Evolutionary conservation across 2,888 invertebrate species (phyloP).

Genomic region (Argyresthia goedartella): DNA sequence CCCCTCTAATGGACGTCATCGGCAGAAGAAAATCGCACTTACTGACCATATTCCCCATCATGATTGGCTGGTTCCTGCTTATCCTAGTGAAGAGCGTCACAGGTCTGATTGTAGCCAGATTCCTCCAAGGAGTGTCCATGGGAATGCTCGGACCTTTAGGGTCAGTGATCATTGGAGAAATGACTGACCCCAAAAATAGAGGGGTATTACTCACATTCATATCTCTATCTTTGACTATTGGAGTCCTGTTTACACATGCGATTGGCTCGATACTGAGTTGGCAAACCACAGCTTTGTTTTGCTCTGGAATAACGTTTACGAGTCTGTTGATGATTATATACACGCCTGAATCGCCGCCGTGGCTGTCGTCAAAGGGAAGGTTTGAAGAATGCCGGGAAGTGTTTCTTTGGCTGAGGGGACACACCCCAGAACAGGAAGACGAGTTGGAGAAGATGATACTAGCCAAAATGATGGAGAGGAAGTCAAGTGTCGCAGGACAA

Average conservation of each 20-base stretch:
- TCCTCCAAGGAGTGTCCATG: slow-evolving; percentile 64
- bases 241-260: slow-evolving; percentile 73
- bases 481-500: slow-evolving; percentile 34
- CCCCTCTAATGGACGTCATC: slow-evolving; percentile 63
- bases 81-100: slow-evolving; percentile 52
- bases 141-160: slow-evolving; percentile 69
- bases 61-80: slow-evolving; percentile 71
- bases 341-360: slow-evolving; percentile 76
- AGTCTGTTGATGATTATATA: slow-evolving; percentile 64
- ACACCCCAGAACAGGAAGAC: slow-evolving; percentile 34
- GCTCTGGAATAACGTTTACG: slow-evolving; percentile 58
- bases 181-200: slow-evolving; percentile 70
- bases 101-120: slow-evolving; percentile 59
- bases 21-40: slow-evolving; percentile 71
- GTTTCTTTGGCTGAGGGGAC: slow-evolving; percentile 70
- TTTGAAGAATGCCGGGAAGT: slow-evolving; percentile 67
- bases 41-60: slow-evolving; percentile 61
- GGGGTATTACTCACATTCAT: slow-evolving; percentile 73
- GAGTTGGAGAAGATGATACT: slow-evolving; percentile 61
- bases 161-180: slow-evolving; percentile 72
- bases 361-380: slow-evolving; percentile 73
- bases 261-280: slow-evolving; percentile 73
- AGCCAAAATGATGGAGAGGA: slow-evolving; percentile 43
- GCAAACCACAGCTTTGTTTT: slow-evolving; percentile 67
- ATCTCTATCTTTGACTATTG: slow-evolving; percentile 71